Evolutionary conservation across 2,888 invertebrate species (phyloP), one percentile per base, ranked within the genome.

Genomic region (Drosophila eohydei): DNA sequence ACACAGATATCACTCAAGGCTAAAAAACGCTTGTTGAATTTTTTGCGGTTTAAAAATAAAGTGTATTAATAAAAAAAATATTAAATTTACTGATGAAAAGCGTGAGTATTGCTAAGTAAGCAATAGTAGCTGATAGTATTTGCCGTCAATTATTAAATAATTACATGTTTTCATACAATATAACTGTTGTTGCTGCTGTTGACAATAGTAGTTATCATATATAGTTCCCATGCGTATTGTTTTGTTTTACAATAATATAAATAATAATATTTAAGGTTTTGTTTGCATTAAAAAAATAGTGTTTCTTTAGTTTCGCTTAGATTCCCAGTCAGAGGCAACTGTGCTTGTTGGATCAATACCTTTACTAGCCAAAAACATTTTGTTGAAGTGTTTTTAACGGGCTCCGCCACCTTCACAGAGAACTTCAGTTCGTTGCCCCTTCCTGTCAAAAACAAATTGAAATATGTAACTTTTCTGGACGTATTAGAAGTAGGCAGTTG

Each of bases 371-470:
- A 63, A 74, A 73, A 71, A 63, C 26, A 60, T 48, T 62, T 68
- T 59, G 4, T 44, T 61, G 55, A 41, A 36, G 32, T 28, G 14
- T 36, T 76, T 71, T 72, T 64, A 67, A 71, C 71, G 56, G 71
- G 43, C 16, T 46, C 8, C 14, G 34, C 62, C 52, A 41, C 56
- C 60, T n/a, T 4, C 30, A 69, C 62, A 57, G 38, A 48, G 16
- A 4, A 62, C 36, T 8, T 44, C n/a, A 40, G 83, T 86, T 81
- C 84, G 61, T 66, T 83, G 74, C 57, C 74, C 81, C 69, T 54
- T 60, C 8, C 28, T 7, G 21, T n/a, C 14, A 30, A 30, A 48
- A 41, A 54, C 9, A 38, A 26, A 28, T 52, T 7, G 9, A 60
- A 48, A 60, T 48, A 55, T 36, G 50, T 60, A 50, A 43, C 57